Conservation (phyloP, 92 coral and sea anemone species). For the Parazoanthus darwini region DNA sequence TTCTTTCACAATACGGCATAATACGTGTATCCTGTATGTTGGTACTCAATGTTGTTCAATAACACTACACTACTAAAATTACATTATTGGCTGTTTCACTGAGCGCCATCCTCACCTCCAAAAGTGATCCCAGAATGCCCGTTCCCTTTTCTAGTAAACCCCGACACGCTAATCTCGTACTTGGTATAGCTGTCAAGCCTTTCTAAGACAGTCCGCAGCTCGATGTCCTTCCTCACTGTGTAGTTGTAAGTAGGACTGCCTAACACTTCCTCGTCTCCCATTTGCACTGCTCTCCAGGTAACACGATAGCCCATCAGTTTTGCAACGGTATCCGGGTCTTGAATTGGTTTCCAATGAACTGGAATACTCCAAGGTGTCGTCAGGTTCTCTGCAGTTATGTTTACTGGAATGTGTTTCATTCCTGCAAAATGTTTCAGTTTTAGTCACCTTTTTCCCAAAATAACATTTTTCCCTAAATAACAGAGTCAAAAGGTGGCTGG, state of each 20-base stretch:
- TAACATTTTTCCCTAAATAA: not conserved
- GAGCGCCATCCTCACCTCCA: slow-evolving; percentile 56
- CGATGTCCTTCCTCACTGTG: slow-evolving; percentile 52
- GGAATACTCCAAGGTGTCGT: slow-evolving; percentile 61
- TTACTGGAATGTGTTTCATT: slow-evolving; percentile 55
- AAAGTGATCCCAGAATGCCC: slow-evolving; percentile 59
- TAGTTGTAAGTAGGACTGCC: slow-evolving; percentile 41
- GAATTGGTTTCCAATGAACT: slow-evolving; percentile 68
- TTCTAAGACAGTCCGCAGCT: slow-evolving; percentile 23
- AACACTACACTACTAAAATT: too few species aligned
- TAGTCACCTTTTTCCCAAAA: not conserved
- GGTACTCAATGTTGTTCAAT: too few species aligned
- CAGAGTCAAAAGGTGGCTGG: not conserved
- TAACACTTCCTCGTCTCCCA: slow-evolving; percentile 61
- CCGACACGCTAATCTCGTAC: slow-evolving; percentile 64
- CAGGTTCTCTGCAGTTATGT: slow-evolving; percentile 62
- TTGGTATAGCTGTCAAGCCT: slow-evolving; percentile 50
- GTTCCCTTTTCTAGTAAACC: slow-evolving; percentile 64
- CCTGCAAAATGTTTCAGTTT: slow-evolving; percentile 39
- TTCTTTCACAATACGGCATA: too few species aligned
- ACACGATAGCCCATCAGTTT: slow-evolving; percentile 69
- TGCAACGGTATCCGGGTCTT: slow-evolving; percentile 43
- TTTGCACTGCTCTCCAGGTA: slow-evolving; percentile 56
- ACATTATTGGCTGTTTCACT: too few species aligned
- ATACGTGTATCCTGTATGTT: too few species aligned